Evolutionary conservation across 2,888 invertebrate genomes (phyloP).

Genomic region (Campoletis raptor): DNA sequence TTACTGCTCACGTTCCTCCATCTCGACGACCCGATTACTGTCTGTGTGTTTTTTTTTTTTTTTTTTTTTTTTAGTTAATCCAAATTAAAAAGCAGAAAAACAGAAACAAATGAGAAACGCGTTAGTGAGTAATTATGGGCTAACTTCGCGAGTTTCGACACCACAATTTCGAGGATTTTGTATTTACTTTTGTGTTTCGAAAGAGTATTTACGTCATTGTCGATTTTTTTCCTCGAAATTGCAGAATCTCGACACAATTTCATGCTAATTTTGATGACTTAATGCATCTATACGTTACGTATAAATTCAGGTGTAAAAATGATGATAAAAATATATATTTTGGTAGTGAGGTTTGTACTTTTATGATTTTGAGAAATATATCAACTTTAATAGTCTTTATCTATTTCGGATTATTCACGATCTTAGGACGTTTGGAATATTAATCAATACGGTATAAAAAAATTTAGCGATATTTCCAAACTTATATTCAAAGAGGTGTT

Average conservation of each 20-base stretch:
- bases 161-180: conserved; percentile 49
- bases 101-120: conserved; percentile 85
- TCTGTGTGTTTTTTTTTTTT: conserved; percentile 87
- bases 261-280: conserved; percentile 60
- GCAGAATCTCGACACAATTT: conserved; percentile 40
- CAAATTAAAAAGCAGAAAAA: conserved; percentile 86
- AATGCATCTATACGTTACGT: conserved; percentile 67
- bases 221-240: conserved; percentile 57
- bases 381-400: not conserved
- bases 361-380: not conserved
- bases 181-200: not conserved
- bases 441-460: not conserved
- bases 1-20: conserved; percentile 95
- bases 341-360: conserved; percentile 10
- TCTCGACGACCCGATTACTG: conserved; percentile 91
- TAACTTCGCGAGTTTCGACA: conserved; percentile 51
- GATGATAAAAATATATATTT: conserved; percentile 25
- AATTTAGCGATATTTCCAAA: not conserved
- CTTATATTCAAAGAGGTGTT: not conserved
- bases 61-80: conserved; percentile 84
- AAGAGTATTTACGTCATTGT: not conserved
- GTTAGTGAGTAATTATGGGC: conserved; percentile 82
- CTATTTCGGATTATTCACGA: conserved; percentile 9
- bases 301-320: conserved; percentile 54
- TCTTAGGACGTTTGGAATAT: conserved; percentile 18